phyloP scores from a whole-genome alignment of 2,113 vertebrate genomes.

The Heteronetta atricapilla region DNA sequence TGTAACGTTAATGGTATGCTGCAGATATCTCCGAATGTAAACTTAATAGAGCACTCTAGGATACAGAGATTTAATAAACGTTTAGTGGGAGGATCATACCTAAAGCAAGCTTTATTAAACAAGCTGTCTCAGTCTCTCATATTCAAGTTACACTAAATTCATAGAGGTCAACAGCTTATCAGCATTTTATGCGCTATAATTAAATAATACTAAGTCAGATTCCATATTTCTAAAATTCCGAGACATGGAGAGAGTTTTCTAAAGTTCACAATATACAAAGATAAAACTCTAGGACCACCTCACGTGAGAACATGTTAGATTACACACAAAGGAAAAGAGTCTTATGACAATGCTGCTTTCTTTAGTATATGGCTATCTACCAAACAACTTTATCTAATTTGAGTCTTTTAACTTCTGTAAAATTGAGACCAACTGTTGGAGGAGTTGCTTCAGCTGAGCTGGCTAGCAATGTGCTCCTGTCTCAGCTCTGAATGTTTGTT shows the following conservation, averaged over 20 bases:
- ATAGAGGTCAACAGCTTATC: not conserved
- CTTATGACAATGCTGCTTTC: too few species aligned
- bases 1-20: not conserved
- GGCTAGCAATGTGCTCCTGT: not conserved
- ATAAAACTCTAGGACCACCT: not conserved
- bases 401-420: not conserved
- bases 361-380: not conserved
- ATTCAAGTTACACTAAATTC: not conserved
- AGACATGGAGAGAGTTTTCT: not conserved
- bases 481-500: not conserved
- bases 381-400: not conserved
- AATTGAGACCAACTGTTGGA: not conserved
- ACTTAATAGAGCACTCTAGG: not conserved
- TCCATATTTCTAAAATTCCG: not conserved
- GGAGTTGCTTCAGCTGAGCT: not conserved
- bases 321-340: not conserved
- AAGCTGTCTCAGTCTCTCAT: not conserved
- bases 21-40: not conserved
- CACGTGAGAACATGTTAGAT: not conserved
- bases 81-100: not conserved
- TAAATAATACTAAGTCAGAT: not conserved
- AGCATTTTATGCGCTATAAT: not conserved
- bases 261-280: fast-evolving
- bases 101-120: not conserved
- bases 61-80: not conserved